These are phyloP conservation scores for Meriones psammophilus DNA, from an alignment of 2,797 vertebrate genomes.

Conservation along the genomic window DNA sequence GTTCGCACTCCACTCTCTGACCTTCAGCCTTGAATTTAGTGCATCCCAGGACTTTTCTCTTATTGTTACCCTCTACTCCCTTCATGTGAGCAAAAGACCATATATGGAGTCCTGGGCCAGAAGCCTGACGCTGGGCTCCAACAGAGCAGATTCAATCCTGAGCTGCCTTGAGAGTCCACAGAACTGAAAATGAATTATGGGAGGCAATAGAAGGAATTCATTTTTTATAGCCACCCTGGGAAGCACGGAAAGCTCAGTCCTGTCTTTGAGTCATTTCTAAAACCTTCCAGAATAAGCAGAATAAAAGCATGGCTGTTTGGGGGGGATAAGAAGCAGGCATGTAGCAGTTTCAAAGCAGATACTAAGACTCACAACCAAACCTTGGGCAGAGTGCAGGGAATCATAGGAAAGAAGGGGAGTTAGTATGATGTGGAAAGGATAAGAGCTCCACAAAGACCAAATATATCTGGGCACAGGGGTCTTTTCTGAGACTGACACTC, in stretches of 20 bases:
- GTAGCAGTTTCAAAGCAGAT: no score
- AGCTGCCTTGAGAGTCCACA: not conserved
- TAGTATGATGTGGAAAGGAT: no score
- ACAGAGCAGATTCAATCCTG: not conserved
- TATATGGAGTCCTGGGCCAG: no score
- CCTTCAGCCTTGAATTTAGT: not conserved
- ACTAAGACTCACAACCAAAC: no score
- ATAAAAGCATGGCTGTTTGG: not conserved
- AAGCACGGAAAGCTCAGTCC: not conserved
- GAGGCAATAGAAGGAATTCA: not conserved
- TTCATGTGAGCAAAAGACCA: not conserved
- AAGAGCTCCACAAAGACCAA: no score
- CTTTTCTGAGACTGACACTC: no score
- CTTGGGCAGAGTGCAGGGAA: no score
- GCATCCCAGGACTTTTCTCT: not conserved
- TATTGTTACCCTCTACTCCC: not conserved
- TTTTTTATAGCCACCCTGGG: not conserved
- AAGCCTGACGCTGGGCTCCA: not conserved
- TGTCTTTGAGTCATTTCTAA: not conserved
- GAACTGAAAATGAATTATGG: not conserved
- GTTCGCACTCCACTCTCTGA: not conserved
- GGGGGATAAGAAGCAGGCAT: not conserved
- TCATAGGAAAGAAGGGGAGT: no score
- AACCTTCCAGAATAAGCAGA: not conserved
- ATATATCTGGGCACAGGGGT: no score